Conservation (phyloP, 2,888 invertebrate species). For the Gortyna flavago region DNA sequence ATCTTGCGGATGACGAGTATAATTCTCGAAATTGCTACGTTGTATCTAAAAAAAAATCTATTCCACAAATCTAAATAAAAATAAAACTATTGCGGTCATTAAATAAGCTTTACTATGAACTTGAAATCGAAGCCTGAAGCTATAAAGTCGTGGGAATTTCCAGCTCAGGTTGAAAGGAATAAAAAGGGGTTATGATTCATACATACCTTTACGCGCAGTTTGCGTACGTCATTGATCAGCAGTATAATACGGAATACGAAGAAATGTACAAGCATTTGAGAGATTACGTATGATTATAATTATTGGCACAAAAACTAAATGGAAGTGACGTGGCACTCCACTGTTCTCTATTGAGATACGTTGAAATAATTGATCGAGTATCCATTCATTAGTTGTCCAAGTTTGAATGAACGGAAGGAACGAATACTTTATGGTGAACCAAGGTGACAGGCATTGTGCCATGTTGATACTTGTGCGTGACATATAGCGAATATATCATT, state of each 20-base stretch:
- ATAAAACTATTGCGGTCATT: slow-evolving; percentile 62
- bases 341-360: slow-evolving; percentile 7
- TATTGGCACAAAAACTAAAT: slow-evolving; percentile 34
- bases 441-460: slow-evolving; percentile 30
- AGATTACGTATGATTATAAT: slow-evolving; percentile 20
- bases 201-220: slow-evolving; percentile 62
- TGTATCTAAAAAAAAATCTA: slow-evolving; percentile 30
- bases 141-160: slow-evolving; percentile 77
- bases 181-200: slow-evolving; percentile 77
- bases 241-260: slow-evolving; percentile 25
- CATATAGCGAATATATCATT: slow-evolving; percentile 6
- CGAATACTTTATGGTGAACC: slow-evolving; percentile 10
- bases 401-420: slow-evolving; percentile 44
- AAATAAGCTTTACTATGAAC: slow-evolving; percentile 70
- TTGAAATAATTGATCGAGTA: slow-evolving; percentile 24
- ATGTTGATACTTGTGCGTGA: slow-evolving; percentile 4
- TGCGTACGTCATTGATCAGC: slow-evolving; percentile 59
- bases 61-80: slow-evolving; percentile 55
- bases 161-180: slow-evolving; percentile 68
- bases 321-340: slow-evolving; percentile 6
- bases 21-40: slow-evolving; percentile 34
- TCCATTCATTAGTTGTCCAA: slow-evolving; percentile 34
- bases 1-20: background rate
- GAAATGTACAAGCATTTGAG: slow-evolving; percentile 16
- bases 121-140: slow-evolving; percentile 73